Base-by-base conservation (phyloP, 2,888 invertebrate species). In the Cheilosia scutellata region DNA sequence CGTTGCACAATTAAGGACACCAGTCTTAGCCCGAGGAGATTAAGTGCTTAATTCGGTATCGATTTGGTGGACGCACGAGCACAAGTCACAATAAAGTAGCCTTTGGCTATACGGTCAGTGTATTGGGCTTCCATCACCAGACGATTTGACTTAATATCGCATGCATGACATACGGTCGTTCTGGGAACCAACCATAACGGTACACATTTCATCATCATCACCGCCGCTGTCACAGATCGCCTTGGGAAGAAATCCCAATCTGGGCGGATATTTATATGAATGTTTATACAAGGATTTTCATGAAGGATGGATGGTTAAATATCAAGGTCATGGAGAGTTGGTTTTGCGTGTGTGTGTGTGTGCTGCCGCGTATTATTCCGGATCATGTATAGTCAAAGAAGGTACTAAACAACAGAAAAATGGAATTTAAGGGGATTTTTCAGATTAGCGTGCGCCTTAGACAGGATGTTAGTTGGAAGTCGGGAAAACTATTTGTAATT, bases 401-500 rank as follows among this genome's bases (percentile, higher is more conserved):
- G 5, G 4, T 51, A 47, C 49, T 60, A n/a, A 16, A 29, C 4
- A 13, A 9, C n/a, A n/a, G 63, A 62, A 29, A 31, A n/a, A 47
- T 1, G n/a, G 33, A n/a, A 66, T 47, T 68, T n/a, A 58, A 49
- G 42, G 25, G 47, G 71, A 77, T 58, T 47, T 49, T 37, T 9
- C 40, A 68, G 80, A 80, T 79, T 65, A 70, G 51, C 53, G 4
- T 58, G 25, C 37, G 4, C 55, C 55, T 55, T 31, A 27, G 53
- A 51, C 20, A n/a, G 68, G 29, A 63, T 63, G 33, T 40, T 29
- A 37, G 63, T 55, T 70, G 27, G 49, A 40, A 80, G 63, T 65
- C 65, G 66, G 33, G 63, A 27, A 60, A 80, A 80, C 80, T 75
- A 84, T 76, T 80, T 80, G 71, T 66, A 60, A 76, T 75, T 49